Evolutionary conservation across 2,888 invertebrate species (phyloP).

Genomic region (Petrolisthes manimaculis): DNA sequence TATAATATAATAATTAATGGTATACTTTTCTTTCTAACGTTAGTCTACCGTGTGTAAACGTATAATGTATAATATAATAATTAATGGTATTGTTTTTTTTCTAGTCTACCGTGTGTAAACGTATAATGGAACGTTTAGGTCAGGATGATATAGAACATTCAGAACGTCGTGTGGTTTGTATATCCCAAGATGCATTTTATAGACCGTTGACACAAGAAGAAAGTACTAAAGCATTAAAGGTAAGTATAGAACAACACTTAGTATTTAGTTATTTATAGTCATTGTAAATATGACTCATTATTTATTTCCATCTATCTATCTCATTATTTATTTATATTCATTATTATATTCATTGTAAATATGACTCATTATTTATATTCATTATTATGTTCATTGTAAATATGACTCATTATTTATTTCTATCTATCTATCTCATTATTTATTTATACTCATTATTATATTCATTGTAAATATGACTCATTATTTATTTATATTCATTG

Average conservation of each 20-base stretch:
- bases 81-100: background rate
- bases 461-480: too few relatives aligned
- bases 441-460: too few relatives aligned
- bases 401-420: too few relatives aligned
- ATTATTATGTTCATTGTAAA: too few relatives aligned
- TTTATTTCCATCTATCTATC: too few relatives aligned
- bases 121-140: conserved; percentile 96
- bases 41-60: background rate
- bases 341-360: too few relatives aligned
- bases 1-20: background rate
- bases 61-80: background rate
- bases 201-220: conserved; percentile 85
- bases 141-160: conserved; percentile 91
- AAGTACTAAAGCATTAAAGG: conserved; percentile 82
- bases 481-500: too few relatives aligned
- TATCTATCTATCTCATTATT: too few relatives aligned
- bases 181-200: conserved; percentile 98
- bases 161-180: conserved; percentile 90
- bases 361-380: too few relatives aligned
- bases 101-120: conserved; percentile 97
- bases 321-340: too few relatives aligned
- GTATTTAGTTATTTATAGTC: background rate
- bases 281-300: too few relatives aligned
- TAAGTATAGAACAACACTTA: conserved; percentile 14
- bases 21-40: background rate